Conservation (phyloP, 2,797 vertebrate species). For the Rallus crepitans region DNA sequence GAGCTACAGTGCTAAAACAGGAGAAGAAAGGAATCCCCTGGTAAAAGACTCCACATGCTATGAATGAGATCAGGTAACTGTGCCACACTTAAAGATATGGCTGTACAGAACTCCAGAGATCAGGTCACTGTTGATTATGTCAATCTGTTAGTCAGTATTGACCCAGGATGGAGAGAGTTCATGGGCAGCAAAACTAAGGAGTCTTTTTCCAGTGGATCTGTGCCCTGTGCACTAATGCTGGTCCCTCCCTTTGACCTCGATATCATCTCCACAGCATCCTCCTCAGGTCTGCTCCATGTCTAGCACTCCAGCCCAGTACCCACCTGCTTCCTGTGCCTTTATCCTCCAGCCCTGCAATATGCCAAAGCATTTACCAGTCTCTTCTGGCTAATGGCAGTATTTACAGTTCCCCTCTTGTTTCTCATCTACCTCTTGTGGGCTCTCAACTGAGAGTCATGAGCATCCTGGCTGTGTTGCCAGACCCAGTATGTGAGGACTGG, state of each 20-base stretch:
- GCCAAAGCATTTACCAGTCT: neutral
- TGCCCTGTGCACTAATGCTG: neutral
- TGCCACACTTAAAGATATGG: neutral
- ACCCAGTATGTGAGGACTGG: neutral
- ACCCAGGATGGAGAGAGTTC: neutral
- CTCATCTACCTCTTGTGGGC: neutral
- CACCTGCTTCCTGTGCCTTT: fast-evolving
- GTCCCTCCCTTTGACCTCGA: neutral
- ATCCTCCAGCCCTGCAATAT: neutral
- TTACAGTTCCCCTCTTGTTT: neutral
- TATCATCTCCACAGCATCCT: neutral
- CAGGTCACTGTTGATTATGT: neutral
- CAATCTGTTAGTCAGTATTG: neutral
- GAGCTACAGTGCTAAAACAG: neutral
- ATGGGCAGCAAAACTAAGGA: neutral
- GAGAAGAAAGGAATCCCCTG: neutral
- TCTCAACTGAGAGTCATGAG: fast-evolving
- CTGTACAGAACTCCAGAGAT: neutral
- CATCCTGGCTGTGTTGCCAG: neutral
- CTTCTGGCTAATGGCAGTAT: neutral
- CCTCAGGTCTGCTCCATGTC: neutral
- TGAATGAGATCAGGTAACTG: neutral
- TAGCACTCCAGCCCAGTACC: neutral
- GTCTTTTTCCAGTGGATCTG: neutral
- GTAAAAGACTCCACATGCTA: neutral